Conservation (phyloP, 2,888 invertebrate genomes). For the Idaea biselata region DNA sequence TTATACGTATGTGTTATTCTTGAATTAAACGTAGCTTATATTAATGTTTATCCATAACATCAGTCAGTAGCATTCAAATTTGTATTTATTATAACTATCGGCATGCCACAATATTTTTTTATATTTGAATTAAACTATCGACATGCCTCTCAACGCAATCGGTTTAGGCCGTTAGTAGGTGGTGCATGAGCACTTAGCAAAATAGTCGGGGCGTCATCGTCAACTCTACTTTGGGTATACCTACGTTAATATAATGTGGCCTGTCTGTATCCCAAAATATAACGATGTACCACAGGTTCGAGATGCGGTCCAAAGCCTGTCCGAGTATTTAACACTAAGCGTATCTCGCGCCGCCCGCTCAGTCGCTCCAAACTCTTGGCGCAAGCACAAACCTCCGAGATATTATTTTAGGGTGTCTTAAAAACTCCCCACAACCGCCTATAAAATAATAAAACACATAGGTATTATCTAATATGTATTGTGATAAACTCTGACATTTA, state of each 20-base stretch:
- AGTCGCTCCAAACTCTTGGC: conserved; percentile 61
- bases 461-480: conserved; percentile 12
- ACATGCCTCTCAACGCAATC: no score
- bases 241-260: background rate
- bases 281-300: conserved; percentile 53
- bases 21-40: no score
- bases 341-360: conserved; percentile 63
- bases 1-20: no score
- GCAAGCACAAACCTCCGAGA: conserved; percentile 48
- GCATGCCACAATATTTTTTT: no score
- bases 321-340: conserved; percentile 74
- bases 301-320: conserved; percentile 62
- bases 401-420: conserved; percentile 34
- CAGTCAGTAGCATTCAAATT: no score
- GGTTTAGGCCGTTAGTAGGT: no score
- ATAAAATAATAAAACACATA: conserved; percentile 24
- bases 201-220: no score
- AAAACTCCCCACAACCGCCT: conserved; percentile 18
- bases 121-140: no score
- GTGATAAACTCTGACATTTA: background rate
- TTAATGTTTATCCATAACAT: no score
- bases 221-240: no score
- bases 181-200: no score
- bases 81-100: no score
- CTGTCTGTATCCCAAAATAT: conserved; percentile 41